A percentile compares a stretch with the other conserved stretches of the same genome.
Evolutionary conservation across 2,888 invertebrate species (phyloP).

Genomic region (Cheilosia grossa): DNA sequence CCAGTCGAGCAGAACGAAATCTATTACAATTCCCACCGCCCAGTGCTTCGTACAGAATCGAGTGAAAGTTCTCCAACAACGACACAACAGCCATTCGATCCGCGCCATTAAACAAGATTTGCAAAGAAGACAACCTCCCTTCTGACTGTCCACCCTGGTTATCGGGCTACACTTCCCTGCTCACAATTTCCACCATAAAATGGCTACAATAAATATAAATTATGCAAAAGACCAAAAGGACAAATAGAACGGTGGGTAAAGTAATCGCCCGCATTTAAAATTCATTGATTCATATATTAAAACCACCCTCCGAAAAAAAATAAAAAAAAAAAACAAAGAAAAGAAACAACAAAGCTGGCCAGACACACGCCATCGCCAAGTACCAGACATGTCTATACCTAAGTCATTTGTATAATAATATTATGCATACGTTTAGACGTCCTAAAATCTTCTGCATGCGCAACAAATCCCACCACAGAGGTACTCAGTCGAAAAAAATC

Average conservation of each 20-base stretch:
- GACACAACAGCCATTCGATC: neutral
- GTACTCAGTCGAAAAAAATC: too few relatives aligned
- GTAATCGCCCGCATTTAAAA: constrained; percentile 51
- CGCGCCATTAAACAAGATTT: neutral
- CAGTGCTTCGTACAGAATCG: too few relatives aligned
- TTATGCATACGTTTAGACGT: constrained; percentile 18
- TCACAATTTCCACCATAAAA: neutral
- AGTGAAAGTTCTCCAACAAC: too few relatives aligned
- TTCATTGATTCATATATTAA: constrained; percentile 54
- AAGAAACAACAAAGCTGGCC: neutral
- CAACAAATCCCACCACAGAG: constrained; percentile 27
- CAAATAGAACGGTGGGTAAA: constrained; percentile 35
- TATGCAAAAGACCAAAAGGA: constrained; percentile 13
- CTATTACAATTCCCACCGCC: too few relatives aligned
- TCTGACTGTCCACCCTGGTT: neutral
- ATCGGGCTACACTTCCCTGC: neutral
- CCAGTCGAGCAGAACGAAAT: too few relatives aligned
- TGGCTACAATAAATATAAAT: constrained; percentile 11
- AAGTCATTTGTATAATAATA: constrained; percentile 19
- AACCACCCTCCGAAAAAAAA: neutral
- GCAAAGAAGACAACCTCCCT: neutral
- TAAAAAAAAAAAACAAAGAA: too few relatives aligned
- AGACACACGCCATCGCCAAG: neutral
- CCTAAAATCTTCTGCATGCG: neutral
- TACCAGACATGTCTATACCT: constrained; percentile 12